Percentiles rank a stretch among this genome's conserved stretches.
Evolutionary conservation across 1,140 invertebrate species (phyloP).

Genomic region (Brachionus sp.): DNA sequence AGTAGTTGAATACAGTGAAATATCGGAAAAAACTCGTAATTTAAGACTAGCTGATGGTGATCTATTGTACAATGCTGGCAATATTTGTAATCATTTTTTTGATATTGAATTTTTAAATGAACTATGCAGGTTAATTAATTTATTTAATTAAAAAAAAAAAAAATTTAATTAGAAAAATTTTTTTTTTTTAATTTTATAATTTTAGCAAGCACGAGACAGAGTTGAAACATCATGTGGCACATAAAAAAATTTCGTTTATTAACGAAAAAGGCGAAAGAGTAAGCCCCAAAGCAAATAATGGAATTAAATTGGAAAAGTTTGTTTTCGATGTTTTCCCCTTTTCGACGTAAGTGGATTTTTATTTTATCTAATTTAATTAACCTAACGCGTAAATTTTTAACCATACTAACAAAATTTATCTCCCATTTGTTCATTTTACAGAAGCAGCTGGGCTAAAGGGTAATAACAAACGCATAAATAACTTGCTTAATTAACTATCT

Average conservation of each 20-base stretch:
- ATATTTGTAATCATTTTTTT: conserved; percentile 98
- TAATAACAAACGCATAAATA: conserved; percentile 10
- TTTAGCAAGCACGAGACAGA: conserved; percentile 59
- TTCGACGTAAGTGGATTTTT: conserved; percentile 64
- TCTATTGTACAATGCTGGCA: conserved; percentile 85
- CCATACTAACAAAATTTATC: neutral
- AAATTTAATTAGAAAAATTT: neutral
- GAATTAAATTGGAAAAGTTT: conserved; percentile 98
- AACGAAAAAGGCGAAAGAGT: conserved; percentile 68
- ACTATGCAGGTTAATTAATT: conserved; percentile 59
- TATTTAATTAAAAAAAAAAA: neutral
- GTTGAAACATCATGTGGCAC: conserved; percentile 86
- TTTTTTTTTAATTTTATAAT: neutral
- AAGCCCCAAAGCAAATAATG: conserved; percentile 79
- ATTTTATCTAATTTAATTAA: neutral
- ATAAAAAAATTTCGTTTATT: conserved; percentile 91
- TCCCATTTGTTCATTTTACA: neutral
- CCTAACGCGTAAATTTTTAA: neutral
- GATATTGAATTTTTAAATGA: conserved; percentile 74
- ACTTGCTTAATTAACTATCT: neutral
- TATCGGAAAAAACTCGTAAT: conserved; percentile 79
- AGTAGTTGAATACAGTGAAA: conserved; percentile 92
- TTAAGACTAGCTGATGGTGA: conserved; percentile 72
- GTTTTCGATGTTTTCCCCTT: conserved; percentile 97
- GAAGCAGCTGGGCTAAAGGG: conserved; percentile 31